phyloP scores from a whole-genome alignment of 2,797 vertebrate genomes.

The Taenioides sp. region DNA sequence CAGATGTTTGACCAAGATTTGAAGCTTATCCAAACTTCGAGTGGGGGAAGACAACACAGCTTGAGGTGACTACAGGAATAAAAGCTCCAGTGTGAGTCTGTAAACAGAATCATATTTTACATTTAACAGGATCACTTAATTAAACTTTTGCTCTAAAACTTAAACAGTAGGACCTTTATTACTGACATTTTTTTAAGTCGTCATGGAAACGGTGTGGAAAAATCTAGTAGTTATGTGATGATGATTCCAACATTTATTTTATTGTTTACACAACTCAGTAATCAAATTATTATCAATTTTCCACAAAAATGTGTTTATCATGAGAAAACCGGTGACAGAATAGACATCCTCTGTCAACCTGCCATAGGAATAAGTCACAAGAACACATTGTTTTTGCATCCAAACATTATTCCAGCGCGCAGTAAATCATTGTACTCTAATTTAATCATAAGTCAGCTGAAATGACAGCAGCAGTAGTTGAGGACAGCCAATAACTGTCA shows the following conservation, averaged over 20 bases:
- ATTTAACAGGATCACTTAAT: background rate
- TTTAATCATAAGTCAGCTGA: conserved; percentile 44
- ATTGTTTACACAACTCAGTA: background rate
- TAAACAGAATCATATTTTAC: background rate
- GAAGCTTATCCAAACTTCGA: conserved; percentile 2
- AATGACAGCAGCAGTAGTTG: conserved; percentile 26
- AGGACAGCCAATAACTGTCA: conserved; percentile 50
- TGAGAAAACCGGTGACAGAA: conserved; percentile 7
- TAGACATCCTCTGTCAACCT: conserved; percentile 11
- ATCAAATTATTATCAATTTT: conserved; percentile 15
- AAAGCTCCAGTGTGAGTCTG: conserved; percentile 4
- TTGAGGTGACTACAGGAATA: conserved; percentile 7
- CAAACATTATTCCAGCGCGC: conserved; percentile 26
- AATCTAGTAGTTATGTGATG: background rate
- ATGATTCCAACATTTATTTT: conserved; percentile 2
- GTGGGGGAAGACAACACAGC: background rate
- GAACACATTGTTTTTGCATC: conserved; percentile 17
- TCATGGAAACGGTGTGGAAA: background rate
- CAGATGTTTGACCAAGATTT: conserved; percentile 11
- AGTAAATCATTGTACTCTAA: conserved; percentile 43
- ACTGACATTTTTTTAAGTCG: background rate
- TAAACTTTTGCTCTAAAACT: background rate
- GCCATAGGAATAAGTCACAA: conserved; percentile 38
- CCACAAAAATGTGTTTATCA: conserved; percentile 10
- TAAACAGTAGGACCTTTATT: background rate